Conservation (phyloP, 2,113 vertebrate species). For the Desmodus rotundus region DNA sequence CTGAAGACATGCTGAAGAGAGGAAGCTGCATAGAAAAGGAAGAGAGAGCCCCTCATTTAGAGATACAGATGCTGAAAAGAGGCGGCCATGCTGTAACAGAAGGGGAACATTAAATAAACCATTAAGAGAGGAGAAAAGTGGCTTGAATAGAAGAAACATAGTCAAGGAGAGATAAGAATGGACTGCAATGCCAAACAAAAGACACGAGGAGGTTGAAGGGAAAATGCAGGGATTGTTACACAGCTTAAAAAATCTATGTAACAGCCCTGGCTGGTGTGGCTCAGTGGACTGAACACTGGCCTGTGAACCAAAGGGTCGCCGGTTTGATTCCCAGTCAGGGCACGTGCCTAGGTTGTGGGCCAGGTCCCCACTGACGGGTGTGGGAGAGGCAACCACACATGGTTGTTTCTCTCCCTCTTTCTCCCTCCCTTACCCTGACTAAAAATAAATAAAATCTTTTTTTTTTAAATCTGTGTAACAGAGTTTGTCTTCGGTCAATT, state of each 20-base stretch:
- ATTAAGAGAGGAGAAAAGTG: conserved; percentile 6
- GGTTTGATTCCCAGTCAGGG: too few species aligned
- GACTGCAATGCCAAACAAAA: background rate
- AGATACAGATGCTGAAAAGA: background rate
- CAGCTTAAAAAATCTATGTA: background rate
- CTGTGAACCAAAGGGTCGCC: too few species aligned
- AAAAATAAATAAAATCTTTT: too few species aligned
- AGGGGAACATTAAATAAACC: conserved; percentile 41
- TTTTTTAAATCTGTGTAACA: too few species aligned
- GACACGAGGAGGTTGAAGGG: background rate
- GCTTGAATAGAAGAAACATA: background rate
- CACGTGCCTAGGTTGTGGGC: too few species aligned
- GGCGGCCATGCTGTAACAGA: background rate
- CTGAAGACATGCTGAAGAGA: conserved; percentile 33
- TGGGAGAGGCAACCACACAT: too few species aligned
- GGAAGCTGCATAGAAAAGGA: background rate
- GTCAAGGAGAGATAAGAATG: background rate
- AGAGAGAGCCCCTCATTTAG: conserved; percentile 50
- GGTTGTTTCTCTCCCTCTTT: too few species aligned
- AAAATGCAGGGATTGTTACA: background rate
- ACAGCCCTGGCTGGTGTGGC: too few species aligned
- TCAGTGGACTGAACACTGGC: too few species aligned
- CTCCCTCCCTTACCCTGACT: too few species aligned
- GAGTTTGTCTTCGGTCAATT: background rate
- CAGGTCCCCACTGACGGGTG: too few species aligned